Percentiles rank a stretch among this genome's conserved stretches.
These are phyloP conservation scores for Aptenodytes patagonicus DNA, from an alignment of 2,113 vertebrate genomes.

Conservation along the genomic window DNA sequence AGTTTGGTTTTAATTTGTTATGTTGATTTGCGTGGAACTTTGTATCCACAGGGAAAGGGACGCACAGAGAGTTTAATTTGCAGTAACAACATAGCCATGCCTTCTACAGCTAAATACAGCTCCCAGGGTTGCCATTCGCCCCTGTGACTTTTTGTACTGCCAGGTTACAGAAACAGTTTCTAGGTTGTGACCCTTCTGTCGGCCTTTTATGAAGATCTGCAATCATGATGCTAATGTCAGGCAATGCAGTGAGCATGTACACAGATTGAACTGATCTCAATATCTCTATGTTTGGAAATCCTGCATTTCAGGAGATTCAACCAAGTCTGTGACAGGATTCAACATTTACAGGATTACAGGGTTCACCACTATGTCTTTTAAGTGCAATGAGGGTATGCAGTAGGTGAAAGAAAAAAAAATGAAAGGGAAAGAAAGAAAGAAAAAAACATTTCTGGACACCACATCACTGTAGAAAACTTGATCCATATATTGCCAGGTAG, in stretches of 20 bases:
- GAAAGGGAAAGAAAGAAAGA: background rate
- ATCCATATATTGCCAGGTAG: background rate
- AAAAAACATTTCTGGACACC: background rate
- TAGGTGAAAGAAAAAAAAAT: background rate
- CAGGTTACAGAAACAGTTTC: background rate
- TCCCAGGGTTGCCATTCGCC: background rate
- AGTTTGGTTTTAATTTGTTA: background rate
- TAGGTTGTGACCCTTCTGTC: background rate
- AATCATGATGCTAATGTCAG: rapidly evolving
- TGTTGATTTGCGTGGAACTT: background rate
- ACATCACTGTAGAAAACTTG: background rate
- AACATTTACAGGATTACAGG: background rate
- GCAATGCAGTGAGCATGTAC: rapidly evolving
- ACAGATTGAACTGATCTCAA: background rate
- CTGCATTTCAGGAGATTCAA: background rate
- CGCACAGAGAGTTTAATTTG: background rate
- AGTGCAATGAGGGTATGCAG: background rate
- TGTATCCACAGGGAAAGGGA: background rate
- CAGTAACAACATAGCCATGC: background rate
- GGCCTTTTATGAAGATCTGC: background rate
- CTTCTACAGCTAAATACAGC: background rate
- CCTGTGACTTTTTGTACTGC: background rate
- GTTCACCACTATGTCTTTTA: background rate
- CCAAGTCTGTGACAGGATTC: background rate
- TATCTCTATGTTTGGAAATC: background rate